Conservation (phyloP, 2,888 invertebrate species). For the Drosophila koepferae region DNA sequence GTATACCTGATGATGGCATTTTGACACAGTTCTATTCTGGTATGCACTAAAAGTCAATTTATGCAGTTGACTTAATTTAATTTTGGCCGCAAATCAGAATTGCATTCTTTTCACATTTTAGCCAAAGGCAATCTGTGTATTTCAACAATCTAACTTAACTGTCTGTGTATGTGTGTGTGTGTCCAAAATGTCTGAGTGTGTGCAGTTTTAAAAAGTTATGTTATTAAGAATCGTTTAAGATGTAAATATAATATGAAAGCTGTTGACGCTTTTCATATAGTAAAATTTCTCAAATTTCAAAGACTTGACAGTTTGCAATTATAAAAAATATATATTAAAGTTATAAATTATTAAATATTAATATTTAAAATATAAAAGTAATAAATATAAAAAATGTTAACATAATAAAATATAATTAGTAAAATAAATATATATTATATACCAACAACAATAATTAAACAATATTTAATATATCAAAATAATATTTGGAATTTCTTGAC, state of each 20-base stretch:
- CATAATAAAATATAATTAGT: too few species aligned
- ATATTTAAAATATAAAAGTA: not conserved
- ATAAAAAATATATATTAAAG: too few species aligned
- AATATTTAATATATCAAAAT: too few species aligned
- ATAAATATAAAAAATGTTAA: not conserved
- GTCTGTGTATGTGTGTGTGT: not conserved
- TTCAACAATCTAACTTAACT: constrained; percentile 15
- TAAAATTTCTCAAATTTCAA: not conserved
- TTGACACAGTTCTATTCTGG: constrained; percentile 24
- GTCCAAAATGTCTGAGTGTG: not conserved
- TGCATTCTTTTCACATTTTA: constrained; percentile 8
- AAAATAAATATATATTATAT: too few species aligned
- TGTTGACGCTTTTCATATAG: not conserved
- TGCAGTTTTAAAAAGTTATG: not conserved
- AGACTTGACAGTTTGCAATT: not conserved
- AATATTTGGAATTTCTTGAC: too few species aligned
- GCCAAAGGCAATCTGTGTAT: not conserved
- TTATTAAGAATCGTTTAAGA: not conserved
- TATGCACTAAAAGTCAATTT: constrained; percentile 65
- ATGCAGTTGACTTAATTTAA: constrained; percentile 77
- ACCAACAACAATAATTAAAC: too few species aligned
- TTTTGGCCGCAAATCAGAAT: constrained; percentile 58
- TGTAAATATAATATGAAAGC: not conserved
- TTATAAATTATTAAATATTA: not conserved
- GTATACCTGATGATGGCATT: constrained; percentile 8